Percentiles rank a stretch among this genome's conserved stretches.
phyloP scores from a whole-genome alignment of 2,888 invertebrate genomes.

The Pocota personata region DNA sequence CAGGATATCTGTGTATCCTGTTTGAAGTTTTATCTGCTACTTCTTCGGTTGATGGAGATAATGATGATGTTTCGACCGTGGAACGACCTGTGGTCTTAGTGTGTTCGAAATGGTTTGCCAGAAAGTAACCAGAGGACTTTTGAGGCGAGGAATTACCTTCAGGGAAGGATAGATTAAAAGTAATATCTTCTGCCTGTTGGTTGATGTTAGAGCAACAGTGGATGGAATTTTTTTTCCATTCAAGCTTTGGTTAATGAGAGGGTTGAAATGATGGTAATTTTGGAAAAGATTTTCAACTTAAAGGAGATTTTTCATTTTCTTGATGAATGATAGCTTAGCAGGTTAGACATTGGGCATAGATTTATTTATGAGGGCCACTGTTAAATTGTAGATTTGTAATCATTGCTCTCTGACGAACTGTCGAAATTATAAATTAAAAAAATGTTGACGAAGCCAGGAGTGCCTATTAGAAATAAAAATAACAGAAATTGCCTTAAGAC shows the following conservation, averaged over 20 bases:
- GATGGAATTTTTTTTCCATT: background rate
- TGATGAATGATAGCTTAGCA: conserved; percentile 15
- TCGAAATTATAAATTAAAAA: too few relatives aligned
- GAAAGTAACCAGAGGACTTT: conserved; percentile 64
- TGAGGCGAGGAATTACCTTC: conserved; percentile 65
- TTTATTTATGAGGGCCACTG: background rate
- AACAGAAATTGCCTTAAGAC: too few relatives aligned
- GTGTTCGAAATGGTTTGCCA: conserved; percentile 55
- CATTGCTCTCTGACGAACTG: too few relatives aligned
- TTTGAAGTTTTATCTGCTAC: conserved; percentile 61
- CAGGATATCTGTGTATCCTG: conserved; percentile 39
- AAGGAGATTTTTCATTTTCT: background rate
- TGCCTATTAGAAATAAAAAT: too few relatives aligned
- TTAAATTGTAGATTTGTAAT: too few relatives aligned
- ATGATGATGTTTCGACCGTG: conserved; percentile 60
- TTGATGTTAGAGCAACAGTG: conserved; percentile 11
- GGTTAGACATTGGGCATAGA: background rate
- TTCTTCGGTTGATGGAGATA: conserved; percentile 62
- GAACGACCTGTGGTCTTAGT: conserved; percentile 49
- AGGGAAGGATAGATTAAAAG: conserved; percentile 55
- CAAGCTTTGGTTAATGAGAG: conserved; percentile 20
- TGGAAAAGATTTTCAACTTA: conserved; percentile 2
- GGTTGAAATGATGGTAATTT: conserved; percentile 41
- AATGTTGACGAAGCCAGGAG: too few relatives aligned
- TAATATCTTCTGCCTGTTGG: conserved; percentile 53